phyloP scores from a whole-genome alignment of 2,888 invertebrate genomes.

The Gastrophysa polygoni region DNA sequence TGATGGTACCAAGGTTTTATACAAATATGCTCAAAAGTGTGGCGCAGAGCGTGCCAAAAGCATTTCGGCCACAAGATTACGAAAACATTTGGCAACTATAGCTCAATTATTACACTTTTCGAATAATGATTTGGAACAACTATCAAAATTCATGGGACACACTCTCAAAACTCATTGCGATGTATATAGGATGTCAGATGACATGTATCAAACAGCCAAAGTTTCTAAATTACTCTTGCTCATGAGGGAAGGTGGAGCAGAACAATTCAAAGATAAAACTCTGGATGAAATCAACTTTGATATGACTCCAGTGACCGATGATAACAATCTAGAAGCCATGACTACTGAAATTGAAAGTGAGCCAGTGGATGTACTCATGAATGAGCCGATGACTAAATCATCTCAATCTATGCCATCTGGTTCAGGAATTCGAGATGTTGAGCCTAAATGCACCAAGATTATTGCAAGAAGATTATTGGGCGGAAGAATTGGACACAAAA shows the following conservation, averaged over 20 bases:
- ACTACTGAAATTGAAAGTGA: not conserved
- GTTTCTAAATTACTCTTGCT: slow-evolving; percentile 26
- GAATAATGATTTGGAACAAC: slow-evolving; percentile 30
- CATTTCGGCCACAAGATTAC: slow-evolving; percentile 26
- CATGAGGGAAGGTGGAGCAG: slow-evolving; percentile 21
- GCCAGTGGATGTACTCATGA: not conserved
- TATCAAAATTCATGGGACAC: slow-evolving; percentile 32
- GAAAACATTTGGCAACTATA: slow-evolving; percentile 35
- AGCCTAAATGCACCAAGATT: too few species aligned
- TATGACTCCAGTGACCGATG: slow-evolving; percentile 70
- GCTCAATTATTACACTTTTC: slow-evolving; percentile 27
- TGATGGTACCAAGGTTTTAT: slow-evolving; percentile 33
- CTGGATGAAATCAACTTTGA: slow-evolving; percentile 27
- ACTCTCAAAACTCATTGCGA: slow-evolving; percentile 29
- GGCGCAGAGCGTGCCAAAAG: slow-evolving; percentile 3
- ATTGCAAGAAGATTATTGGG: not conserved
- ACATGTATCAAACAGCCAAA: slow-evolving; percentile 33
- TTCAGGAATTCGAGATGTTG: too few species aligned
- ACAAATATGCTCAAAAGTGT: slow-evolving; percentile 26
- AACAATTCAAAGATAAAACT: slow-evolving; percentile 7
- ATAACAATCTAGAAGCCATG: not conserved
- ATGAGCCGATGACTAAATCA: too few species aligned
- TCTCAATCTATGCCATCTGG: too few species aligned
- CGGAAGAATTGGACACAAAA: not conserved
- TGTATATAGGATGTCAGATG: slow-evolving; percentile 27